These are phyloP conservation scores for Drosophila monieri DNA, from an alignment of 2,888 invertebrate genomes.

Conservation along the genomic window DNA sequence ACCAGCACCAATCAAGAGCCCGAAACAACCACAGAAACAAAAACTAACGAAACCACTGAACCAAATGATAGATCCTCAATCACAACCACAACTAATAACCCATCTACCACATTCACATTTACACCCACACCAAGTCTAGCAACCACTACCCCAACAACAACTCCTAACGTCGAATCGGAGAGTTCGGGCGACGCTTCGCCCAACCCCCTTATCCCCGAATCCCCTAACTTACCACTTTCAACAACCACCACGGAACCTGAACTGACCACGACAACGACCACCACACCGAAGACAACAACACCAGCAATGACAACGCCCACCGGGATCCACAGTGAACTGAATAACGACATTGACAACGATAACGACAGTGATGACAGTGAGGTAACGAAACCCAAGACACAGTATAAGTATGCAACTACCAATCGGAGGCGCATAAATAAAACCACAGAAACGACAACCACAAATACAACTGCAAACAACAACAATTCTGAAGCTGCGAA, in stretches of 20 bases:
- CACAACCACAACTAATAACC: conserved; percentile 51
- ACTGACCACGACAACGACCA: conserved; percentile 51
- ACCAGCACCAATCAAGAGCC: conserved; percentile 44
- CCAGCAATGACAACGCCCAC: conserved; percentile 28
- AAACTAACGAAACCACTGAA: conserved; percentile 78
- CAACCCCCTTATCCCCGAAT: conserved; percentile 16
- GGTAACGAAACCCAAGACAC: conserved; percentile 74
- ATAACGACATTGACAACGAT: conserved; percentile 45
- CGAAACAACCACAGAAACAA: conserved; percentile 57
- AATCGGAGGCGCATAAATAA: conserved; percentile 58
- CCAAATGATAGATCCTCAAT: conserved; percentile 75
- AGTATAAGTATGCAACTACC: conserved; percentile 64
- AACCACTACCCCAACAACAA: conserved; percentile 50
- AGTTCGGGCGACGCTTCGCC: conserved; percentile 37
- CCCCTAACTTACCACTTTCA: conserved; percentile 35
- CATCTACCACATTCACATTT: conserved; percentile 54
- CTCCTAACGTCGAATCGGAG: conserved; percentile 33
- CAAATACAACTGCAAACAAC: conserved; percentile 35
- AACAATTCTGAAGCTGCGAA: conserved; percentile 60
- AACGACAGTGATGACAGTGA: conserved; percentile 58
- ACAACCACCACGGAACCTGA: conserved; percentile 47
- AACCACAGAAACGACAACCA: conserved; percentile 39
- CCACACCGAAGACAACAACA: conserved; percentile 22
- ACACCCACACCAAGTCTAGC: conserved; percentile 56
- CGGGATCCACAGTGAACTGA: conserved; percentile 41